Base-by-base conservation (phyloP, 1,140 invertebrate species). In the Drosophila ogumai region DNA sequence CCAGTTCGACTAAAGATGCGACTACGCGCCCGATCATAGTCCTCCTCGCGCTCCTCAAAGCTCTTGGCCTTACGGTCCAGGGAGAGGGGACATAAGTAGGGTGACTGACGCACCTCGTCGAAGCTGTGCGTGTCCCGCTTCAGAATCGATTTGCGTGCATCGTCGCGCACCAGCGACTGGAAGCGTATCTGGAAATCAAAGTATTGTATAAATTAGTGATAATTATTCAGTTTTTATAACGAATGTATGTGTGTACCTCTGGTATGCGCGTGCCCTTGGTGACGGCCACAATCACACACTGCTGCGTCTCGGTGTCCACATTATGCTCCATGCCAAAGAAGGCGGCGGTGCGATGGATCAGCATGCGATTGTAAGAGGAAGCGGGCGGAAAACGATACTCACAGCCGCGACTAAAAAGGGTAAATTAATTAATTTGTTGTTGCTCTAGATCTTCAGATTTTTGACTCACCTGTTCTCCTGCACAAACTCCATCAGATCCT, bases 281-380 rank as follows among this genome's bases (percentile, higher is more conserved):
- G 73, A 95, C 95, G 25, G 94, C 90, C 66, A 92, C 92, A 61
- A 98, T 95, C 1, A 99, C 97, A 76, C 95, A 95, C 78, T 96
- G 96, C 54, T 97, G 97, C 36, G 96, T 96, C 76, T 95, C 94
- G 32, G 93, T 90, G 93, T 99, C 98, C 25, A 99, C 96, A 92
- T 98, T 98, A 92, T 99, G 98, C 64, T 98, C 97, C 93, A 99
- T 96, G 46, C 98, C 97, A 93, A 98, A 99, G 88, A 97, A 98
- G 43, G 97, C 97, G 3, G 98, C 97, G 43, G 97, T 96, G 28
- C 98, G 95, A 93, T 99, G 98, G 7, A 99, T 97, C 71, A 99
- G 93, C 98, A 99, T 98, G 36, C 98, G 94, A 79, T 98, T 97
- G 93, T 99, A 99, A 43, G 98, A 98, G 43, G 97, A 97, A 96